Evolutionary conservation across 2,888 invertebrate genomes (phyloP), one percentile per base, ranked within the genome.

Genomic region (Phengaris arion): DNA sequence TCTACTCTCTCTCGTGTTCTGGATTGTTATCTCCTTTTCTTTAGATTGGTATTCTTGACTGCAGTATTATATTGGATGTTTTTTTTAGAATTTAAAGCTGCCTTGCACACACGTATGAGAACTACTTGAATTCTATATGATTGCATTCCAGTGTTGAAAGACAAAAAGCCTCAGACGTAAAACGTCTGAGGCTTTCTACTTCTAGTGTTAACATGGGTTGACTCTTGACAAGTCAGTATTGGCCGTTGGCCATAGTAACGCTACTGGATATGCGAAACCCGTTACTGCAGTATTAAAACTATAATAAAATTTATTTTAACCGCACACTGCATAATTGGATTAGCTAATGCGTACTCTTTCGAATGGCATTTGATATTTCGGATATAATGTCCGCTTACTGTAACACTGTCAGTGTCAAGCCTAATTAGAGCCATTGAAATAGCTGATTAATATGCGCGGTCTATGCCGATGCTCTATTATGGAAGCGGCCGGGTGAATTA

Each of bases 361-460:
- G 69, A 74, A 75, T 59, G 73, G 70, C 76, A 75, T 76, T 74
- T 78, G 77, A 77, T 76, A 76, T 76, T 74, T 79, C 74, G 76
- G 74, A 76, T 81, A 81, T 81, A 82, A 82, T 80, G 81, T 80
- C 79, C 87, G 89, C 86, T 90, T 89, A 88, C 88, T 86, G 89
- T 89, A 87, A 89, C 89, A 88, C 90, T 89, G 91, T 89, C 89
- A 90, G 87, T 89, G 91, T 90, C 91, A 91, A 89, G 81, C 81
- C 86, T 92, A 91, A 92, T 92, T 92, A 92, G 87, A 86, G 86
- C 90, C 86, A 91, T 92, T 92, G 89, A 90, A 88, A 90, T 90
- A 87, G 87, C 87, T 91, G 91, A 92, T 92, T 91, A 91, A 90
- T 92, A 92, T 90, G 90, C 90, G 89, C 86, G 87, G 86, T 87